Evolutionary conservation across 2,888 invertebrate genomes (phyloP).

Genomic region (Ophraella communa): DNA sequence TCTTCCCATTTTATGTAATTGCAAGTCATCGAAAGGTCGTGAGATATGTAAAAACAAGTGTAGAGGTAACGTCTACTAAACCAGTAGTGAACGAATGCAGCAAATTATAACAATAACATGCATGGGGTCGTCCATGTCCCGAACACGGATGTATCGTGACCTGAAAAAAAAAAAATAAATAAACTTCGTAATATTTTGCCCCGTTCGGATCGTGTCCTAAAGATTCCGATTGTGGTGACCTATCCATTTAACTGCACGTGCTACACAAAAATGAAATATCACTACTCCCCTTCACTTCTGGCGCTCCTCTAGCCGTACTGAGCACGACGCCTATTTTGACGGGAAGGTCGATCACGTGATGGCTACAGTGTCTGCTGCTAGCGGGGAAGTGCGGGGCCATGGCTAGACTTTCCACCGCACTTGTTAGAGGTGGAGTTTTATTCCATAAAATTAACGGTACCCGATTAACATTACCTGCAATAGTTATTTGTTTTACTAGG

Average conservation of each 20-base stretch:
- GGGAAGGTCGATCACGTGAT: constrained; percentile 85
- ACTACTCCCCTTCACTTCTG: constrained; percentile 7
- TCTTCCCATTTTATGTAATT: not conserved
- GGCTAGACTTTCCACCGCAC: constrained; percentile 67
- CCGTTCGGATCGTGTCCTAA: not conserved
- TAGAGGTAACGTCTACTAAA: not conserved
- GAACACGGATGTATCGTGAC: not conserved
- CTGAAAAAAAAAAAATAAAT: not conserved
- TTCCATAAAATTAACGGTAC: not conserved
- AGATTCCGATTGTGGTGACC: constrained; percentile 4
- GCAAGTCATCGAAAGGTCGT: constrained; percentile 5
- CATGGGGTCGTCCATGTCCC: not conserved
- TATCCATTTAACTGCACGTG: constrained; percentile 16
- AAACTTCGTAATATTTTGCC: not conserved
- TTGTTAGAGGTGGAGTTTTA: constrained; percentile 12
- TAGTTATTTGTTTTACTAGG: no score
- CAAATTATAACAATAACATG: not conserved
- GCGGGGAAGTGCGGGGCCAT: constrained; percentile 45
- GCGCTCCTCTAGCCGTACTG: constrained; percentile 31
- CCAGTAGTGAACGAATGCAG: not conserved
- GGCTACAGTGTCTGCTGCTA: constrained; percentile 52
- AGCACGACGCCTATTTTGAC: constrained; percentile 73
- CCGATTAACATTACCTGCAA: no score
- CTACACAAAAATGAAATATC: constrained; percentile 13
- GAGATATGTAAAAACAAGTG: not conserved